Conservation (phyloP, 2,888 invertebrate genomes). For the Pheosia gnoma region DNA sequence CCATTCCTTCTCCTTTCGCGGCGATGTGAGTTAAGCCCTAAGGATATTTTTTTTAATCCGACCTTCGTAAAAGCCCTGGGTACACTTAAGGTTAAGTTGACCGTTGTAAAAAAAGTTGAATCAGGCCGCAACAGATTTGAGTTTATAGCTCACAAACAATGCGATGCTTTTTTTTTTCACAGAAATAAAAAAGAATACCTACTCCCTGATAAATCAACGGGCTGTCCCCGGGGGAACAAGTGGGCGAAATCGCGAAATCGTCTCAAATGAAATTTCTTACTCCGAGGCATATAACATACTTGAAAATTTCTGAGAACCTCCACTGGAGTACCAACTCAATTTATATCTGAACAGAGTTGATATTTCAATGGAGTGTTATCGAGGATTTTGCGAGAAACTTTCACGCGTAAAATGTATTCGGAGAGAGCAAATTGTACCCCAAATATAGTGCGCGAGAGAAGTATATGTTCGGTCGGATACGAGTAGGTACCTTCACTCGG, state of each 20-base stretch:
- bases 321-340: slow-evolving; percentile 34
- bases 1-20: too few species aligned
- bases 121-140: not conserved
- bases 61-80: not conserved
- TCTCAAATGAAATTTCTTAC: slow-evolving; percentile 81
- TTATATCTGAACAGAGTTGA: slow-evolving; percentile 10
- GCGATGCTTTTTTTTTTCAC: slow-evolving; percentile 21
- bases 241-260: slow-evolving; percentile 73
- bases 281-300: slow-evolving; percentile 65
- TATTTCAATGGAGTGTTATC: slow-evolving; percentile 14
- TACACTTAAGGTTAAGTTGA: not conserved
- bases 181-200: slow-evolving; percentile 52
- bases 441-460: slow-evolving; percentile 61
- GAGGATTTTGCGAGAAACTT: slow-evolving; percentile 53
- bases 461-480: slow-evolving; percentile 25
- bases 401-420: slow-evolving; percentile 70
- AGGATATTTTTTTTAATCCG: not conserved
- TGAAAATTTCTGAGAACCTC: slow-evolving; percentile 40
- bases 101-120: not conserved
- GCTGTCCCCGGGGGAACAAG: slow-evolving; percentile 61
- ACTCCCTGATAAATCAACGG: slow-evolving; percentile 73
- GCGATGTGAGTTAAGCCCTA: too few species aligned
- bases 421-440: slow-evolving; percentile 68
- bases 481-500: slow-evolving; percentile 15
- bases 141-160: not conserved